Evolutionary conservation across 2,113 vertebrate species (phyloP).

Genomic region (Australoheros scitulus): DNA sequence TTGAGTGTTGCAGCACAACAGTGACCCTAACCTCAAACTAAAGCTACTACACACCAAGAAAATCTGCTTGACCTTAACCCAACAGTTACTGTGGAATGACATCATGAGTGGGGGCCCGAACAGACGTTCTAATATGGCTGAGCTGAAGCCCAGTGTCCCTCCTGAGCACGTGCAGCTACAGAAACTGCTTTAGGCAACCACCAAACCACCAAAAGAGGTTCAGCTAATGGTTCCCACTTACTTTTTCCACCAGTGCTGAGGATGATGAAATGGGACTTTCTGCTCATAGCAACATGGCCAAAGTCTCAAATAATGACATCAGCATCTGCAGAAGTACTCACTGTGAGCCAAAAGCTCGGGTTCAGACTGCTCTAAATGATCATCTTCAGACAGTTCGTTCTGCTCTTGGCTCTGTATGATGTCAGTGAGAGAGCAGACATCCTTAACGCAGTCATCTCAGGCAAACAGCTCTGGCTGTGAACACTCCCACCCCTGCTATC

Average conservation of each 20-base stretch:
- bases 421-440: background rate
- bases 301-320: background rate
- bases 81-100: background rate
- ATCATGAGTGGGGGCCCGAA: background rate
- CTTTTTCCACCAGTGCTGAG: constrained; percentile 11
- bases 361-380: background rate
- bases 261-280: background rate
- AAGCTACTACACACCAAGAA: background rate
- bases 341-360: background rate
- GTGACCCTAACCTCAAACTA: background rate
- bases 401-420: background rate
- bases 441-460: background rate
- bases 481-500: background rate
- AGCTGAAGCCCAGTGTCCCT: background rate
- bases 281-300: background rate
- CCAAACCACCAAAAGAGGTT: background rate
- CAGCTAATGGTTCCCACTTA: background rate
- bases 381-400: background rate
- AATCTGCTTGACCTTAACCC: background rate
- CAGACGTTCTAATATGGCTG: background rate
- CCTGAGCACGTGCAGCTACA: background rate
- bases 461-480: background rate
- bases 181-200: constrained; percentile 6
- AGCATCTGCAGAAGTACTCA: background rate
- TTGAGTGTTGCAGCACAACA: background rate